These are phyloP conservation scores for Hyphantria cunea DNA, from an alignment of 1,140 invertebrate species.

Conservation along the genomic window DNA sequence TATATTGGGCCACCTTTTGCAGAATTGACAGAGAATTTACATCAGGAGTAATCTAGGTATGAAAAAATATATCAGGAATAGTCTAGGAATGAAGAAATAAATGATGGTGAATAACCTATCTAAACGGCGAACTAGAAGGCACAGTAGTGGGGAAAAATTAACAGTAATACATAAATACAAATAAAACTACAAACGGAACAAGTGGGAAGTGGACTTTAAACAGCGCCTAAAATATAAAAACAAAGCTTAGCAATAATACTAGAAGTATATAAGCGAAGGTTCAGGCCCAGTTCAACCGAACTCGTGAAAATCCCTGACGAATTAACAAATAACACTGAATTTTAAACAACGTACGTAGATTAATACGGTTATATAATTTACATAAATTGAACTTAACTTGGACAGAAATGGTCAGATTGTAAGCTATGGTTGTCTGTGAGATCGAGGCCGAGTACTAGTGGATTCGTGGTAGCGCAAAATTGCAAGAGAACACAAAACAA, in stretches of 20 bases:
- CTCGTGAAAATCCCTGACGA: conserved; percentile 33
- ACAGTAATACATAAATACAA: conserved; percentile 31
- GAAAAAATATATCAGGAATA: conserved; percentile 13
- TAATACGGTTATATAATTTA: conserved; percentile 55
- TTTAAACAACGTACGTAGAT: conserved; percentile 53
- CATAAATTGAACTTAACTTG: conserved; percentile 42
- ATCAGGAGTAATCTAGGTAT: conserved; percentile 1
- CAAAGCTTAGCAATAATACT: conserved; percentile 6
- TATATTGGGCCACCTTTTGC: conserved; percentile 32
- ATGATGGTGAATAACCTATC: conserved; percentile 41
- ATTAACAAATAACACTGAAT: conserved; percentile 41
- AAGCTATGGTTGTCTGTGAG: conserved; percentile 2
- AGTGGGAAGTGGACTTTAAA: conserved; percentile 1
- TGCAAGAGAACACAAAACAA: too few relatives aligned
- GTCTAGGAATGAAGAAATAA: conserved; percentile 6
- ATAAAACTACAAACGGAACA: conserved; percentile 7
- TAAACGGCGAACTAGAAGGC: conserved; percentile 74
- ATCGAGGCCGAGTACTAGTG: too few relatives aligned
- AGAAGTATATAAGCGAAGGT: conserved; percentile 6
- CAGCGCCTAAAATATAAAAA: conserved; percentile 5
- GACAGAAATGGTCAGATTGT: conserved; percentile 55
- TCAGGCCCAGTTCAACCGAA: conserved; percentile 1
- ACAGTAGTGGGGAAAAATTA: conserved; percentile 68
- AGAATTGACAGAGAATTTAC: conserved; percentile 26
- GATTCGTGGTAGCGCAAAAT: neutral